A percentile compares a stretch with the other conserved stretches of the same genome.
Evolutionary conservation across 2,113 vertebrate genomes (phyloP).

Genomic region (Ophiodon elongatus): DNA sequence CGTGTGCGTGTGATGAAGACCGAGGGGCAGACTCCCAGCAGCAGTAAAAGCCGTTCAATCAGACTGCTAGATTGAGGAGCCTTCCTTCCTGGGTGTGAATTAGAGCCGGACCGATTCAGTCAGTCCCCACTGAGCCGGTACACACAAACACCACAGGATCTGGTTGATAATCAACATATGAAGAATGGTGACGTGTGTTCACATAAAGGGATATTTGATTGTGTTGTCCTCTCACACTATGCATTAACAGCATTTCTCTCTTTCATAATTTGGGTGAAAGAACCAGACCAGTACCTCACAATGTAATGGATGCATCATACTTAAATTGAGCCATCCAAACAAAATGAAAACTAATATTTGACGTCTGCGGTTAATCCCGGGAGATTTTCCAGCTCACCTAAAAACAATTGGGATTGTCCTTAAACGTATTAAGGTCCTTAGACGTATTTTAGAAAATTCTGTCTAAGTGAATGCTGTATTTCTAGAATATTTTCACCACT

Average conservation of each 20-base stretch:
- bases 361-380: neutral
- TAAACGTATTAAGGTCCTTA: too few species aligned
- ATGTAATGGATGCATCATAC: neutral
- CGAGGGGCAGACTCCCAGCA: conserved; percentile 29
- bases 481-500: neutral
- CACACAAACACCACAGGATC: neutral
- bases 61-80: conserved; percentile 39
- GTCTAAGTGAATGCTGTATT: too few species aligned
- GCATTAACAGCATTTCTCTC: neutral
- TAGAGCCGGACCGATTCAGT: conserved; percentile 34
- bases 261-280: neutral
- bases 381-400: neutral
- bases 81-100: conserved; percentile 50
- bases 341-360: neutral
- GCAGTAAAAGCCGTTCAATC: conserved; percentile 44
- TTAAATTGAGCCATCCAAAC: neutral
- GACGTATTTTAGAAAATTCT: too few species aligned
- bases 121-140: conserved; percentile 21
- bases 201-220: neutral
- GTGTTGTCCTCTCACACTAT: too few species aligned
- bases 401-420: neutral
- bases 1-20: conserved; percentile 11
- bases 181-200: neutral
- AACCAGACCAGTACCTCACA: neutral
- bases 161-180: neutral